A percentile compares a stretch with the other conserved stretches of the same genome.
Evolutionary conservation across 2,797 vertebrate species (phyloP).

Genomic region (Chrosomus eos): DNA sequence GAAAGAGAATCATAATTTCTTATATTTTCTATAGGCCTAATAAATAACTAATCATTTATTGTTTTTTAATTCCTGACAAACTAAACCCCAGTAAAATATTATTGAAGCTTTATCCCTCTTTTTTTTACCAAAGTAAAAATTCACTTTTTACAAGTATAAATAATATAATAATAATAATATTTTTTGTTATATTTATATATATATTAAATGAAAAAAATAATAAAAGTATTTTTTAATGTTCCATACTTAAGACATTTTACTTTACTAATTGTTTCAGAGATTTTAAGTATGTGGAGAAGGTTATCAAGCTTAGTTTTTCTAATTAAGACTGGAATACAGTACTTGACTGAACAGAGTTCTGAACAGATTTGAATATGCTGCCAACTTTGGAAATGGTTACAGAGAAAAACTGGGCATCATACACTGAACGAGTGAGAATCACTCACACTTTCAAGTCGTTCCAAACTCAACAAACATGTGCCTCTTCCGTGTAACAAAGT

Average conservation of each 20-base stretch:
- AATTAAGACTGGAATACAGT: neutral
- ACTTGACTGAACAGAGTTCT: neutral
- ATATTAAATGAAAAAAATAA: neutral
- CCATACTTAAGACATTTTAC: neutral
- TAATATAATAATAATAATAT: neutral
- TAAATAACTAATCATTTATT: too few species aligned
- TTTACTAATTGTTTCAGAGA: neutral
- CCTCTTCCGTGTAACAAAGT: too few species aligned
- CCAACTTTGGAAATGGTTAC: neutral
- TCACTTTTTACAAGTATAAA: neutral
- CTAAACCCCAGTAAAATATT: neutral
- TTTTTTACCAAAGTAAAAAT: neutral
- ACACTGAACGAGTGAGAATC: neutral
- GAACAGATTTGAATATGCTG: neutral
- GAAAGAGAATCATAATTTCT: too few species aligned
- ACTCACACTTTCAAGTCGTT: neutral
- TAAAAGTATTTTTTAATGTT: neutral
- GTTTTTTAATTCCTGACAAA: neutral
- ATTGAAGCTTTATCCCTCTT: neutral
- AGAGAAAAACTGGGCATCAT: neutral
- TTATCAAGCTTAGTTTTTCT: neutral
- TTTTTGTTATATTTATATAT: neutral
- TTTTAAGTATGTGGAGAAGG: neutral
- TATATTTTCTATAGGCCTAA: too few species aligned
- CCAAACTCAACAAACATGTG: neutral